Percentiles rank a stretch among this genome's conserved stretches.
Conservation (phyloP, 2,888 invertebrate genomes). For the Notodonta dromedarius region DNA sequence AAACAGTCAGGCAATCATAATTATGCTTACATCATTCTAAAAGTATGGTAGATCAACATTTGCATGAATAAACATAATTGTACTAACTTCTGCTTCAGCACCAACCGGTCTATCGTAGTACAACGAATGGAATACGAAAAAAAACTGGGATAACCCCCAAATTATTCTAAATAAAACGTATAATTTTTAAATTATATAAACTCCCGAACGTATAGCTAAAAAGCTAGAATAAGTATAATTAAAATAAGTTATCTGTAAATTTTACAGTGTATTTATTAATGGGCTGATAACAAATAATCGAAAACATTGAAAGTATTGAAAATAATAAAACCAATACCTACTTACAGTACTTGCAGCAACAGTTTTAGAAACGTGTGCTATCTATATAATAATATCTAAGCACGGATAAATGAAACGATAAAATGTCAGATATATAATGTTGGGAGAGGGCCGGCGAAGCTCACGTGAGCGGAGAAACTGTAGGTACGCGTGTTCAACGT, state of each 20-base stretch:
- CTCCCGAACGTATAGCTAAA: too few species aligned
- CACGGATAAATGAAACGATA: slow-evolving; percentile 43
- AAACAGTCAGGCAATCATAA: slow-evolving; percentile 40
- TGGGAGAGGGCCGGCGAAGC: slow-evolving; percentile 31
- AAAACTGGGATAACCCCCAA: too few species aligned
- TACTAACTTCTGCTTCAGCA: too few species aligned
- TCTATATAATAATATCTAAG: slow-evolving; percentile 43
- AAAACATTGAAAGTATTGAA: slow-evolving; percentile 7
- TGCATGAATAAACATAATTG: too few species aligned
- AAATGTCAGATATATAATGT: slow-evolving; percentile 26
- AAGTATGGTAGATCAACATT: too few species aligned
- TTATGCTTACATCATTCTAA: neutral
- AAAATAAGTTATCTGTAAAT: neutral
- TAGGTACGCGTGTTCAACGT: slow-evolving; percentile 56
- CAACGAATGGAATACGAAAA: too few species aligned
- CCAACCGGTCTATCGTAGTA: too few species aligned
- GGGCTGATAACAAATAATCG: neutral
- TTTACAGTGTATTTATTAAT: neutral
- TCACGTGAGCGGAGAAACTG: slow-evolving; percentile 58
- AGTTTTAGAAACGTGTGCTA: slow-evolving; percentile 41
- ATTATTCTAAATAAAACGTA: too few species aligned
- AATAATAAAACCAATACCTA: slow-evolving; percentile 13
- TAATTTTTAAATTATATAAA: too few species aligned
- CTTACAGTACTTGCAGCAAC: slow-evolving; percentile 6
- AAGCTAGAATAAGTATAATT: too few species aligned